Evolutionary conservation across 2,113 vertebrate genomes (phyloP), one percentile per base, ranked within the genome.

Genomic region (Panurus biarmicus): DNA sequence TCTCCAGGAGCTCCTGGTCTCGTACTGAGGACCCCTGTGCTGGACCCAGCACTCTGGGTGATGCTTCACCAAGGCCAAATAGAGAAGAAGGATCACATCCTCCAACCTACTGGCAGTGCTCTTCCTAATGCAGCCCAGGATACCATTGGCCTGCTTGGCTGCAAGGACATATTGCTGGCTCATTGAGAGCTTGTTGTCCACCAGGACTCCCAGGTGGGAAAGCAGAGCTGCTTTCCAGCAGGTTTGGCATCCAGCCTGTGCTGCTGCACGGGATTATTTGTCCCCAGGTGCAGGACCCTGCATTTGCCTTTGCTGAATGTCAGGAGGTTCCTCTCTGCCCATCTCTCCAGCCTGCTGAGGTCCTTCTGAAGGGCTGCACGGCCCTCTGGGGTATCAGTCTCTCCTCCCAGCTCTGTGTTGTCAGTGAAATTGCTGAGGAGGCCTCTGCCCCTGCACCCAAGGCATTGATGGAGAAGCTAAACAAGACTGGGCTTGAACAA

Each of bases 251-350:
- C 13, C n/a, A 40, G 5, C 15, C 60, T 65, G 15, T 40, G 42
- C 35, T 38, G 19, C 0, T 56, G 23, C 15, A 0, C 11, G 5
- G 14, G 23, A 1, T 48, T 65, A 0, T 48, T 74, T 1, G 1
- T 48, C 12, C 12, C 20, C 4, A 25, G 29, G 6, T 20, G 12
- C 0, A 57, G 60, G 42, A 48, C 0, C 29, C 24, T 47, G 22
- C 28, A 8, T 33, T 15, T 18, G 48, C 28, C 38, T 62, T 4
- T 36, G 17, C 38, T 54, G 33, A 45, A 33, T 54, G 36, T 38
- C 22, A 33, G 48, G 6, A 17, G 3, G 14, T 22, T 72, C 11
- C 26, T 53, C 67, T 53, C 11, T 54, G 38, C 33, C 47, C 22
- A 26, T 54, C 11, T 47, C 23, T 64, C 33, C 58, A 40, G 28